Evolutionary conservation across 64 coral and sea anemone species (phyloP).

Genomic region (Acropora tenuis): DNA sequence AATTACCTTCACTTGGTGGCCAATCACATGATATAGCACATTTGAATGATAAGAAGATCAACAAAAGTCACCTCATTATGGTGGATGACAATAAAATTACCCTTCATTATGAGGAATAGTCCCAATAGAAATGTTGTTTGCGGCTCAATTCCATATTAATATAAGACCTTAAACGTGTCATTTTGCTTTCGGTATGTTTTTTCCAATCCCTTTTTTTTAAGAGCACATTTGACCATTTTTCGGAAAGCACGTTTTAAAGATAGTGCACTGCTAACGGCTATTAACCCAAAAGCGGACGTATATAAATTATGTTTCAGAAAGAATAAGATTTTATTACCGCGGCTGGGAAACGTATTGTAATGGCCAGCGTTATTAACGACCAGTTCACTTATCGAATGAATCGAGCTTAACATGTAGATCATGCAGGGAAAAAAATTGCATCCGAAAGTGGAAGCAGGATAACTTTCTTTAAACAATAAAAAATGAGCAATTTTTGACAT

Average conservation of each 20-base stretch:
- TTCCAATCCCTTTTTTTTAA: background rate
- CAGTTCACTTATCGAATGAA: background rate
- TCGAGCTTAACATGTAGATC: background rate
- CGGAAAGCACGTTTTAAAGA: background rate
- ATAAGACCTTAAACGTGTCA: background rate
- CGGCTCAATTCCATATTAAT: background rate
- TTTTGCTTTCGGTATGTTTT: background rate
- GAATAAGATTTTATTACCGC: slow-evolving; percentile 14
- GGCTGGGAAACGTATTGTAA: background rate
- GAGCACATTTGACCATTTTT: background rate
- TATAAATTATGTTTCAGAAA: background rate
- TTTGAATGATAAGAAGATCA: background rate
- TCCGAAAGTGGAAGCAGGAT: background rate
- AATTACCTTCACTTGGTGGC: background rate
- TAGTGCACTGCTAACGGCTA: background rate
- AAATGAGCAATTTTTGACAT: background rate
- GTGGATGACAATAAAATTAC: slow-evolving; percentile 6
- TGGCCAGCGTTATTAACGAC: background rate
- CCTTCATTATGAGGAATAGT: slow-evolving; percentile 14
- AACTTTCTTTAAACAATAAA: background rate
- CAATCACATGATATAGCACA: background rate
- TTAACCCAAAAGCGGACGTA: slow-evolving; percentile 13
- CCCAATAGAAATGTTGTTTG: slow-evolving; percentile 17
- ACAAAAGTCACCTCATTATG: slow-evolving; percentile 31
- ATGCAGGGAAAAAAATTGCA: background rate